Percentiles rank a stretch among this genome's conserved stretches.
Conservation (phyloP, 1,140 invertebrate genomes). For the Drosophila willistoni region DNA sequence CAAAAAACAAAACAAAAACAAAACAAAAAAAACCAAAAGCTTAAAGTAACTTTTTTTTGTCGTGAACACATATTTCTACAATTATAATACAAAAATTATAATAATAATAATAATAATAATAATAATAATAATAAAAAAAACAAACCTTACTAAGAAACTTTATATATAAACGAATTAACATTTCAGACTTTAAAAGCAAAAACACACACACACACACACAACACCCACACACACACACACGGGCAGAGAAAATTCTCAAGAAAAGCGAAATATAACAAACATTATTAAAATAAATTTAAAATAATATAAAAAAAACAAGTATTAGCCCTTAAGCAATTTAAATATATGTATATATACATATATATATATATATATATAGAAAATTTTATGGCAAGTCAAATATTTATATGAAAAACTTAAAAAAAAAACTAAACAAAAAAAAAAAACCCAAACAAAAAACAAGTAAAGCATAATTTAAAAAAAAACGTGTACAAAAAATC, state of each 20-base stretch:
- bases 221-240: not conserved
- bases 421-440: constrained; percentile 35
- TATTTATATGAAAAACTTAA: constrained; percentile 56
- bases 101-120: constrained; percentile 30
- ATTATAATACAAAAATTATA: constrained; percentile 10
- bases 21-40: constrained; percentile 21
- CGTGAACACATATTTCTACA: constrained; percentile 64
- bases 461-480: constrained; percentile 29
- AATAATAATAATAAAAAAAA: constrained; percentile 33
- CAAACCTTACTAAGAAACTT: constrained; percentile 46
- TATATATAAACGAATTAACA: constrained; percentile 69
- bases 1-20: constrained; percentile 4
- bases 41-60: constrained; percentile 67
- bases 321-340: constrained; percentile 25
- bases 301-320: constrained; percentile 20
- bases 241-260: constrained; percentile 30
- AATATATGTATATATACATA: constrained; percentile 23
- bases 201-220: constrained; percentile 11
- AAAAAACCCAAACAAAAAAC: constrained; percentile 31
- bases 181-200: constrained; percentile 77
- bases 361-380: constrained; percentile 50
- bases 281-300: constrained; percentile 4
- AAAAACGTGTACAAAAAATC: constrained; percentile 47
- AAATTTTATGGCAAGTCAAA: constrained; percentile 69
- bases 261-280: constrained; percentile 27